phyloP scores from a whole-genome alignment of 1,140 invertebrate species.

The Megalonaias nervosa region DNA sequence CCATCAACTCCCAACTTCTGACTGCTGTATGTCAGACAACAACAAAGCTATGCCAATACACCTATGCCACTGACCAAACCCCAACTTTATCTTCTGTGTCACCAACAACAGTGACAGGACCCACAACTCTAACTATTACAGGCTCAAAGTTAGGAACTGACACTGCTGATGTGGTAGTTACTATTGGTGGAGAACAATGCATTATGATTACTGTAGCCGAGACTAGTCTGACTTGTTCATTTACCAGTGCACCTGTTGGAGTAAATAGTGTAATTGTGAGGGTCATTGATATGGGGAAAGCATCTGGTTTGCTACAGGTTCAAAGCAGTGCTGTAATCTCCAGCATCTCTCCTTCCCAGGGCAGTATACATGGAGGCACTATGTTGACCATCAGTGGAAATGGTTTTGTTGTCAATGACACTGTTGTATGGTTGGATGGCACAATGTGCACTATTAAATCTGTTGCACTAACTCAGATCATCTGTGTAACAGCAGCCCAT shows the following conservation, averaged over 20 bases:
- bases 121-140: conserved; percentile 18
- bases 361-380: conserved; percentile 49
- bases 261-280: conserved; percentile 33
- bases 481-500: conserved; percentile 40
- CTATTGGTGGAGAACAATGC: conserved; percentile 33
- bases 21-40: conserved; percentile 19
- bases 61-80: conserved; percentile 8
- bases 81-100: conserved; percentile 15
- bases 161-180: conserved; percentile 22
- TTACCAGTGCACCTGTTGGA: conserved; percentile 32
- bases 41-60: conserved; percentile 19
- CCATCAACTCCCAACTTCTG: neutral
- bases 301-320: conserved; percentile 9
- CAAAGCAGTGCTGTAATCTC: conserved; percentile 25
- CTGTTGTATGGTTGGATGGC: conserved; percentile 21
- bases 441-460: conserved; percentile 2
- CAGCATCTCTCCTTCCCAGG: conserved; percentile 35
- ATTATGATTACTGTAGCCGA: conserved; percentile 16
- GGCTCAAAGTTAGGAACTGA: conserved; percentile 15
- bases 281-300: conserved; percentile 29
- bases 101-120: conserved; percentile 9
- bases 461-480: conserved; percentile 25
- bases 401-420: conserved; percentile 37
- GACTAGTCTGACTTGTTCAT: conserved; percentile 30
- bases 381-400: conserved; percentile 36